phyloP scores from a whole-genome alignment of 2,888 invertebrate species.

The Byasa hedistus region DNA sequence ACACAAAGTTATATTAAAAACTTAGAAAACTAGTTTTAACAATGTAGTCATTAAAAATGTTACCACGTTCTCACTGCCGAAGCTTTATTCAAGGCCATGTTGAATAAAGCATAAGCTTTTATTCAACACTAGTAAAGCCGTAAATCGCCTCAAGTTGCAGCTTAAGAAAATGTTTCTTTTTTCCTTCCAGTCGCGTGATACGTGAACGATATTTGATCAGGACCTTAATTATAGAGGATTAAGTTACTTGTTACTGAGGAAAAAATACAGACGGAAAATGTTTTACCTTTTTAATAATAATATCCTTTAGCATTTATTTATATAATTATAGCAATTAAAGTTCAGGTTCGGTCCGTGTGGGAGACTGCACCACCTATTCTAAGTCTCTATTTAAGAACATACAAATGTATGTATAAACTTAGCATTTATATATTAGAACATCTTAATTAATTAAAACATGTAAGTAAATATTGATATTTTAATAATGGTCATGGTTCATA shows the following conservation, averaged over 20 bases:
- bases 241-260: conserved; percentile 19
- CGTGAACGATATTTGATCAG: conserved; percentile 1
- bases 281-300: not conserved
- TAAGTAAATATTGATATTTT: no score
- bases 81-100: not conserved
- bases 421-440: no score
- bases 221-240: conserved; percentile 16
- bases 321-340: not conserved
- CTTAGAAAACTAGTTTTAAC: not conserved
- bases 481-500: no score
- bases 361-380: not conserved
- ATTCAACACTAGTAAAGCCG: not conserved
- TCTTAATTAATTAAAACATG: no score
- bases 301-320: not conserved
- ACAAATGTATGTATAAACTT: no score
- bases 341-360: not conserved
- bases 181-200: conserved; percentile 4
- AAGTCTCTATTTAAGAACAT: no score
- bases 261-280: no score
- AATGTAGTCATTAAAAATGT: not conserved
- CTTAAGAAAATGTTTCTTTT: conserved; percentile 1
- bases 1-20: not conserved
- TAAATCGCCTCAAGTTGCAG: not conserved
- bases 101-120: not conserved
- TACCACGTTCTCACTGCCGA: not conserved